phyloP scores from a whole-genome alignment of 2,113 vertebrate species.

The Passer montanus region DNA sequence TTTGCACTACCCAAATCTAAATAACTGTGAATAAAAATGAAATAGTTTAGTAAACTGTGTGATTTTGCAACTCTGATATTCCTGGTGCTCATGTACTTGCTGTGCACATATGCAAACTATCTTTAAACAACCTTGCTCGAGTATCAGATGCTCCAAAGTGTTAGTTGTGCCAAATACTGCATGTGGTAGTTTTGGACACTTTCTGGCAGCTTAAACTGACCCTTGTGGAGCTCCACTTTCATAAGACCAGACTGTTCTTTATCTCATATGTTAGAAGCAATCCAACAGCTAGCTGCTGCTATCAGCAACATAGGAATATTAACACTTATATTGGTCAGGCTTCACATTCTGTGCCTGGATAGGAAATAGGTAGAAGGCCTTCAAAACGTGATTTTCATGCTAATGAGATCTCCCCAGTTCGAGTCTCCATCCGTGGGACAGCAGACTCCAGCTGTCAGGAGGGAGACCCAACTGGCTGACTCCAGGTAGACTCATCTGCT shows the following conservation, averaged over 20 bases:
- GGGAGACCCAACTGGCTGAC: not conserved
- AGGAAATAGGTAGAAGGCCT: not conserved
- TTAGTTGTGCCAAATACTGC: not conserved
- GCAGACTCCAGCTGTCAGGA: not conserved
- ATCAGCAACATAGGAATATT: not conserved
- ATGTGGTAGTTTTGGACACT: not conserved
- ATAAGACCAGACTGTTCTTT: fast-evolving
- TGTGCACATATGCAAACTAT: not conserved
- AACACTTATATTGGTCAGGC: not conserved
- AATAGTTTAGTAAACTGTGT: not conserved
- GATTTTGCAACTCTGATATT: not conserved
- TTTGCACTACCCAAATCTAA: not conserved
- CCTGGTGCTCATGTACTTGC: not conserved
- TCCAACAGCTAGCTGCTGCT: not conserved
- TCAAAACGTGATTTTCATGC: not conserved
- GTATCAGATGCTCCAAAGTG: not conserved
- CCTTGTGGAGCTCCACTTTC: not conserved
- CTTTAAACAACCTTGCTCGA: not conserved
- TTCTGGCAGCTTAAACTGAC: not conserved
- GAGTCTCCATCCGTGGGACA: fast-evolving
- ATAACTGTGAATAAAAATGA: not conserved
- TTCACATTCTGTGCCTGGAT: not conserved
- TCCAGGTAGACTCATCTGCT: not conserved
- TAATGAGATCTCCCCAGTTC: not conserved
- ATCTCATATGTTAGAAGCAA: not conserved